Percentiles rank a stretch among this genome's conserved stretches.
These are phyloP conservation scores for Elgonia sp. DNA, from an alignment of 2,888 invertebrate species.

Conservation along the genomic window DNA sequence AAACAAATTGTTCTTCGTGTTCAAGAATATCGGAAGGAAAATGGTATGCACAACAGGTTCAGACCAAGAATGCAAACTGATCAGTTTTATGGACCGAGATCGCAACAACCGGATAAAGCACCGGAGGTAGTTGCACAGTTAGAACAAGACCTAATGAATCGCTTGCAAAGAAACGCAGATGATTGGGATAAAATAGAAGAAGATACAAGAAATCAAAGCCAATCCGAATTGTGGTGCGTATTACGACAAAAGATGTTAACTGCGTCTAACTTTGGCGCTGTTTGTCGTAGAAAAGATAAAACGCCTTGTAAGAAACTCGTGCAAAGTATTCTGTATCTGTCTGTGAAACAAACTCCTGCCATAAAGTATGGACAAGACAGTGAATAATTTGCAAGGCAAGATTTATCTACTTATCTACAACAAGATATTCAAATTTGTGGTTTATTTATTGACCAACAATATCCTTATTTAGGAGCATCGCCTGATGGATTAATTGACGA, in stretches of 20 bases:
- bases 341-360: not conserved
- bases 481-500: too few species aligned
- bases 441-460: constrained; percentile 70
- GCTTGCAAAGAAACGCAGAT: constrained; percentile 10
- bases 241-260: constrained; percentile 46
- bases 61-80: not conserved
- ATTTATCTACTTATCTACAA: constrained; percentile 28
- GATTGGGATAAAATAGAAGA: not conserved
- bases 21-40: not conserved
- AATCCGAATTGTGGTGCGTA: too few species aligned
- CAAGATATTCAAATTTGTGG: constrained; percentile 43
- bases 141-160: not conserved
- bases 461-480: too few species aligned
- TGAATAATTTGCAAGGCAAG: constrained; percentile 56
- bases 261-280: constrained; percentile 63
- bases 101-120: too few species aligned
- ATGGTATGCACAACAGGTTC: not conserved
- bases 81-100: too few species aligned
- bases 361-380: constrained; percentile 56
- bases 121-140: constrained; percentile 3
- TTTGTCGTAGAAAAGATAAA: constrained; percentile 54
- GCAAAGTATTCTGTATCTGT: too few species aligned
- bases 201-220: constrained; percentile 21
- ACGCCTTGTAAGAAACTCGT: constrained; percentile 41
- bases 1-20: not conserved